Evolutionary conservation across 1,140 invertebrate species (phyloP), one percentile per base, ranked within the genome.

Genomic region (Tetranychus urticae): DNA sequence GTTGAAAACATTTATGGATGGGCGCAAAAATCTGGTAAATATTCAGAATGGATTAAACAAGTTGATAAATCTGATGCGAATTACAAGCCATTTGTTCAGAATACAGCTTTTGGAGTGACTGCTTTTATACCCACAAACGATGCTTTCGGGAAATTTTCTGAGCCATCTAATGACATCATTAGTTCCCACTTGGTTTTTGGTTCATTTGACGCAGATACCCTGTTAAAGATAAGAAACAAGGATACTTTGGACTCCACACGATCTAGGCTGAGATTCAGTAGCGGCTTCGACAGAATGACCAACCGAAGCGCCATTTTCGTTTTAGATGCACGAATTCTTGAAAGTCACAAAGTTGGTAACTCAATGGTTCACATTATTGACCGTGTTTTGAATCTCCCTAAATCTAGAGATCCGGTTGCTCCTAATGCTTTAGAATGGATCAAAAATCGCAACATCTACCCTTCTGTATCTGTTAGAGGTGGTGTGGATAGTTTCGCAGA

Each of bases 401-500:
- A 55, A 8, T n/a, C 36, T 6, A 59, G 62, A 56, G 60, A 62
- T 1, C 58, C 35, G n/a, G 59, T 65, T 48, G 36, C 64, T 1
- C 52, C 65, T 5, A 45, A 63, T 36, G 55, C 33, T n/a, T 10
- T 37, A 35, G 55, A 35, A 36, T 3, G 37, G 63, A 5, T 59
- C 46, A n/a, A 58, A 63, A 42, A 42, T 42, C 39, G 10, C 10
- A 42, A 42, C 10, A 42, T 42, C 10, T 31, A 63, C 64, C 6
- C 52, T 33, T 8, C 57, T 64, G 14, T 65, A 65, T 46, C 42
- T 6, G 33, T 61, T 2, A 61, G 58, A 3, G 61, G 31, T 31
- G 31, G 23, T 5, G 31, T 57, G 10, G 63, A 58, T 36, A 5
- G 2, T 8, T 64, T 86, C 73, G 77, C 82, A 42, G 79, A 83